Evolutionary conservation across 2,113 vertebrate species (phyloP).

Genomic region (Galbula dea): DNA sequence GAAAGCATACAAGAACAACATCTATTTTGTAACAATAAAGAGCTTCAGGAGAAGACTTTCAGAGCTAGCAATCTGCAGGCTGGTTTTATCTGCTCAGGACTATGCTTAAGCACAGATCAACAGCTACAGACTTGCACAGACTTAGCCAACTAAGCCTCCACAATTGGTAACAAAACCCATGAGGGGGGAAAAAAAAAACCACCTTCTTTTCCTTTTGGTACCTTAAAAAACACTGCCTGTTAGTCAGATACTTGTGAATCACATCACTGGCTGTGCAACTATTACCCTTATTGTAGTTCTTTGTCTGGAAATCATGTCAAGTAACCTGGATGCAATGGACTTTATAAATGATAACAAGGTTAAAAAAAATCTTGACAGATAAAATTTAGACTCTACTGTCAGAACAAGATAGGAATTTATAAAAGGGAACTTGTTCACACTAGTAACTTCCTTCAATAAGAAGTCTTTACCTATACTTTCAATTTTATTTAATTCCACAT

Average conservation of each 20-base stretch:
- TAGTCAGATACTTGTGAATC: not conserved
- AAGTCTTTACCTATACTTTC: not conserved
- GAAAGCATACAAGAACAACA: not conserved
- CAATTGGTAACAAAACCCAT: rapidly evolving
- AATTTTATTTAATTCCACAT: not conserved
- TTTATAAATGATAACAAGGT: not conserved
- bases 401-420: not conserved
- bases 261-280: not conserved
- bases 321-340: not conserved
- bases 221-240: not conserved
- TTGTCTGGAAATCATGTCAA: not conserved
- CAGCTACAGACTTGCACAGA: not conserved
- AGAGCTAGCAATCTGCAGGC: not conserved
- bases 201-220: not conserved
- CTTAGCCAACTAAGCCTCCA: not conserved
- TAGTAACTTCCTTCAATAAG: not conserved
- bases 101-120: not conserved
- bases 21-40: not conserved
- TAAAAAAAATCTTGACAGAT: not conserved
- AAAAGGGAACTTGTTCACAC: not conserved
- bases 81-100: not conserved
- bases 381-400: not conserved
- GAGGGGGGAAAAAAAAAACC: rapidly evolving
- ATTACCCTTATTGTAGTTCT: not conserved
- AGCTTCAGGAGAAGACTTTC: not conserved